Percentiles rank a stretch among this genome's conserved stretches.
Evolutionary conservation across 2,888 invertebrate genomes (phyloP).

Genomic region (Drosophila pseudotalamancana): DNA sequence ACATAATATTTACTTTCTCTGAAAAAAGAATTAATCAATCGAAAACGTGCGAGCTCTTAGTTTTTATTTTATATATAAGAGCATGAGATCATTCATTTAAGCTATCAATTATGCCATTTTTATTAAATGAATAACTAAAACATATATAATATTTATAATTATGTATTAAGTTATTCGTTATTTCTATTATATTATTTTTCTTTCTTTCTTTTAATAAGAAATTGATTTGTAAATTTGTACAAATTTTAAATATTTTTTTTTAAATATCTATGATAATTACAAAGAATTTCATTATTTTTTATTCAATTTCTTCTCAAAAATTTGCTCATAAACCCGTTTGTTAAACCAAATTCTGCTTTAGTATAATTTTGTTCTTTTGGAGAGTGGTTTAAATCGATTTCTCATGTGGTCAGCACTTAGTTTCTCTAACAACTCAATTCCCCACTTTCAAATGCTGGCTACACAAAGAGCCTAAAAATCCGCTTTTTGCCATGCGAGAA

Average conservation of each 20-base stretch:
- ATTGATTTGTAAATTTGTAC: too few relatives aligned
- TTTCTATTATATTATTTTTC: background rate
- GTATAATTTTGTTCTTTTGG: background rate
- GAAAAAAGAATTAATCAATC: background rate
- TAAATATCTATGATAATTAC: background rate
- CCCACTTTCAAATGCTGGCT: slow-evolving; percentile 5
- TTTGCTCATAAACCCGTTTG: background rate
- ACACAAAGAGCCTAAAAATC: slow-evolving; percentile 40
- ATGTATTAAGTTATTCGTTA: too few relatives aligned
- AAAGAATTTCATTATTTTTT: too few relatives aligned
- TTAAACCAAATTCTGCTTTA: background rate
- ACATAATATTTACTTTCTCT: background rate
- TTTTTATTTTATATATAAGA: background rate
- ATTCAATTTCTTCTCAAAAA: too few relatives aligned
- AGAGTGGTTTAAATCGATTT: slow-evolving; percentile 15
- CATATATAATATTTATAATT: too few relatives aligned
- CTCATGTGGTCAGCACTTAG: slow-evolving; percentile 7
- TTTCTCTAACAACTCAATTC: slow-evolving; percentile 8
- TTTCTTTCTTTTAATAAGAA: background rate
- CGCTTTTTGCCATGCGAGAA: slow-evolving; percentile 23
- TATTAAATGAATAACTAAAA: background rate
- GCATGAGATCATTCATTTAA: background rate
- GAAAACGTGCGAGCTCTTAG: slow-evolving; percentile 4
- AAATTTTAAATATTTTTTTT: background rate
- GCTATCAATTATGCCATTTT: background rate